Conservation (phyloP, 2,113 vertebrate species). For the Paramisgurnus dabryanus region DNA sequence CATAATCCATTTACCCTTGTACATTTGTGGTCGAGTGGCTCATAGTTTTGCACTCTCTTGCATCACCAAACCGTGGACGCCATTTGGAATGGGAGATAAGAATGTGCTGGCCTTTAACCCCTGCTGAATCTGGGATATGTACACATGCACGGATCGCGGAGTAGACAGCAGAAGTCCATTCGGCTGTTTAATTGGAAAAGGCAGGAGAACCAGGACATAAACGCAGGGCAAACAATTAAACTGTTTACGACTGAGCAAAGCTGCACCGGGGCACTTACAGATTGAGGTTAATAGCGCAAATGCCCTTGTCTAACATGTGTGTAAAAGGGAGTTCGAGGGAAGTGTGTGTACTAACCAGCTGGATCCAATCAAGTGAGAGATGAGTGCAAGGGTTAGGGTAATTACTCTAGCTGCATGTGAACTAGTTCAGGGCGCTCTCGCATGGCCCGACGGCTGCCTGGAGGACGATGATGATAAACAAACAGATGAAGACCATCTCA, state of each 20-base stretch:
- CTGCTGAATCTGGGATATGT: no score
- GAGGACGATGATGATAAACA: slow-evolving; percentile 10
- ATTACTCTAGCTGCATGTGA: slow-evolving; percentile 42
- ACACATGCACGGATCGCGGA: no score
- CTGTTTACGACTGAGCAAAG: slow-evolving; percentile 30
- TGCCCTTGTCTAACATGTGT: slow-evolving; percentile 23
- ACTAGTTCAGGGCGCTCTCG: slow-evolving; percentile 16
- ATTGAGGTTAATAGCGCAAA: slow-evolving; percentile 25
- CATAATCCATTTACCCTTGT: no score
- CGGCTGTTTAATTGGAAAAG: not conserved
- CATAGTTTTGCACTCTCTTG: no score
- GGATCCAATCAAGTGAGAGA: slow-evolving; percentile 41
- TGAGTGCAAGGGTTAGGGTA: slow-evolving; percentile 43
- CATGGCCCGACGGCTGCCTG: not conserved
- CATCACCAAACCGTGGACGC: no score
- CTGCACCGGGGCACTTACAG: slow-evolving; percentile 23
- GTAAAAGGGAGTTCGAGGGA: slow-evolving; percentile 17
- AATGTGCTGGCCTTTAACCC: no score
- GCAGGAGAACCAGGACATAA: not conserved
- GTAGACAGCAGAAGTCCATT: not conserved
- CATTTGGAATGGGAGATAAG: no score
- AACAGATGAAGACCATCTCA: slow-evolving; percentile 11
- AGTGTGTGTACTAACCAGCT: slow-evolving; percentile 21
- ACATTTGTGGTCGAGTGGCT: no score
- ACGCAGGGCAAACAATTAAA: slow-evolving; percentile 25